Evolutionary conservation across 2,888 invertebrate species (phyloP).

Genomic region (Amphipyra berbera): DNA sequence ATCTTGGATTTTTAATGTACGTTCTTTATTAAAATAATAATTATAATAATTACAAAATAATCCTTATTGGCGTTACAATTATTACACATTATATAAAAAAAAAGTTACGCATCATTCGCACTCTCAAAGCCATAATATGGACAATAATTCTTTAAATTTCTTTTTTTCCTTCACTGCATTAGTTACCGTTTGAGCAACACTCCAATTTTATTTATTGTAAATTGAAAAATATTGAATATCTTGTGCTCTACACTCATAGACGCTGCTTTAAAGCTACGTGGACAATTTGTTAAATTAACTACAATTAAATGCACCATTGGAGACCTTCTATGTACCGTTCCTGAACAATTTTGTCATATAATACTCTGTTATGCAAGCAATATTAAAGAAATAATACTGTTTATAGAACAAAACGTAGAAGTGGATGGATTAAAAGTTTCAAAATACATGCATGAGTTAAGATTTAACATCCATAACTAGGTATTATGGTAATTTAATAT

Average conservation of each 20-base stretch:
- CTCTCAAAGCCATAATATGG: slow-evolving; percentile 81
- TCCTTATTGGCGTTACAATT: slow-evolving; percentile 84
- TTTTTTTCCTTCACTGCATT: slow-evolving; percentile 66
- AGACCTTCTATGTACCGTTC: slow-evolving; percentile 70
- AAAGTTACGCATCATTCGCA: slow-evolving; percentile 78
- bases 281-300: slow-evolving; percentile 87
- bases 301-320: slow-evolving; percentile 88
- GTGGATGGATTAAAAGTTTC: slow-evolving; percentile 68
- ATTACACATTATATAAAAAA: slow-evolving; percentile 83
- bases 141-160: slow-evolving; percentile 76
- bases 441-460: slow-evolving; percentile 60
- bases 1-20: slow-evolving; percentile 86
- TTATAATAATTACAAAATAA: slow-evolving; percentile 89
- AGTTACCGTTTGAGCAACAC: slow-evolving; percentile 82
- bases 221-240: slow-evolving; percentile 80
- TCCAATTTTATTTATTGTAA: slow-evolving; percentile 69
- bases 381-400: slow-evolving; percentile 80
- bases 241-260: slow-evolving; percentile 82
- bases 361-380: slow-evolving; percentile 82
- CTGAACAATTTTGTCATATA: slow-evolving; percentile 67
- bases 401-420: slow-evolving; percentile 64
- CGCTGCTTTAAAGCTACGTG: slow-evolving; percentile 85
- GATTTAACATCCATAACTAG: slow-evolving; percentile 54
- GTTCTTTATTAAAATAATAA: slow-evolving; percentile 88
- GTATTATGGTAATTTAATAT: slow-evolving; percentile 57